Base-by-base conservation (phyloP, 1,140 invertebrate species). In the Habropoda laboriosa region DNA sequence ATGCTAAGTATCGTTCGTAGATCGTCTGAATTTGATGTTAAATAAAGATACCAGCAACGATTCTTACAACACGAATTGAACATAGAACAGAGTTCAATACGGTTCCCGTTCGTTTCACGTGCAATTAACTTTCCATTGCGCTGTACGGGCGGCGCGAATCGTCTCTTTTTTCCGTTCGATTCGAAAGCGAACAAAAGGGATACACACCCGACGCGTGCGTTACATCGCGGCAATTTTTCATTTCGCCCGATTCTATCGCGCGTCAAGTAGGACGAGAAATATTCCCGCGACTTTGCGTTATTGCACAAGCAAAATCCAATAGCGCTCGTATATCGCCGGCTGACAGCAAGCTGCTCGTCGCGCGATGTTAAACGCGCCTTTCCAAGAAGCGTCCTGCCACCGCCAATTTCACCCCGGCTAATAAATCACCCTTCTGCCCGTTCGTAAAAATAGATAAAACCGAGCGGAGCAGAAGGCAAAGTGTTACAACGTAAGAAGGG, bases 241-340 rank as follows among this genome's bases (percentile, higher is more conserved):
- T 73, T 64, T 64, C 13, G 49, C 40, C 57, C 47, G 45, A 79
- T 64, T 79, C 58, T 79, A 73, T 79, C 77, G 18, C 49, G 76
- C 58, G 47, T 72, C 70, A 47, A 79, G 30, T 40, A 78, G 27
- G 24, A 79, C 58, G 58, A 64, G 70, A 79, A 73, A 79, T 73
- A 79, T 79, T 57, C 58, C 24, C 47, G 49, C 45, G 57, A 79
- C 77, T 79, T 79, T 45, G 58, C 77, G 77, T 79, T 79, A 73
- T 79, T 79, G 58, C 68, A 45, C 70, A 51, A 73, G 77, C 70
- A 45, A 60, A 72, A 73, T 57, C 49, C 70, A 79, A 79, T 64
- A 55, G 68, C n/a, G 57, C 38, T 73, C 57, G 49, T 72, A 72
- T 63, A 73, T 79, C 70, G 68, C 32, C 16, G 58, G 40, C 18